Evolutionary conservation across 2,113 vertebrate genomes (phyloP).

Genomic region (Dromiciops gliroides): DNA sequence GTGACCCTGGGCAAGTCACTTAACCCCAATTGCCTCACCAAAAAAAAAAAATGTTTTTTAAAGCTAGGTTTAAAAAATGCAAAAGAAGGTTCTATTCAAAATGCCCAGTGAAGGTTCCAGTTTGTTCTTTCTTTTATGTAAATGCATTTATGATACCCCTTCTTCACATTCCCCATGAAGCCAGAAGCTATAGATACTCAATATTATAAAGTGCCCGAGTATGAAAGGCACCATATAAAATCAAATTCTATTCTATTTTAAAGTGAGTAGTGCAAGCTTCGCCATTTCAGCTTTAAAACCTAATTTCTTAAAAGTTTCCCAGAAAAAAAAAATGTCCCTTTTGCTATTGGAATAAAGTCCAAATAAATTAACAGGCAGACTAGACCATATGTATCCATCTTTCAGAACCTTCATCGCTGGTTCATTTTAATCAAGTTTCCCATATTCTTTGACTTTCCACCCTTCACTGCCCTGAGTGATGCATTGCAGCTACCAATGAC

Average conservation of each 20-base stretch:
- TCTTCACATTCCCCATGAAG: background rate
- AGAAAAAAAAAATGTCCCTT: slow-evolving; percentile 73
- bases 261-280: slow-evolving; percentile 59
- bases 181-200: slow-evolving; percentile 7
- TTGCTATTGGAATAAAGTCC: slow-evolving; percentile 81
- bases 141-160: background rate
- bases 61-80: background rate
- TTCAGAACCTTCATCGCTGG: slow-evolving; percentile 78
- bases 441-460: slow-evolving; percentile 79
- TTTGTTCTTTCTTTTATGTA: background rate
- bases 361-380: slow-evolving; percentile 80
- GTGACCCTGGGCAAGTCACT: too few species aligned
- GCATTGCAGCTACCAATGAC: slow-evolving; percentile 76
- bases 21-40: too few species aligned
- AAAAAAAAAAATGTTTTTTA: background rate
- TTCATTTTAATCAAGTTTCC: slow-evolving; percentile 82
- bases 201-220: slow-evolving; percentile 56
- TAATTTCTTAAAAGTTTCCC: slow-evolving; percentile 80
- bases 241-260: slow-evolving; percentile 72
- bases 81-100: background rate
- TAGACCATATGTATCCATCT: slow-evolving; percentile 76
- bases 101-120: background rate
- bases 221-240: slow-evolving; percentile 62
- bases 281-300: slow-evolving; percentile 74
- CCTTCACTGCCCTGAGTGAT: slow-evolving; percentile 80